Evolutionary conservation across 1,140 invertebrate species (phyloP).

Genomic region (Matsumurasca onukii): DNA sequence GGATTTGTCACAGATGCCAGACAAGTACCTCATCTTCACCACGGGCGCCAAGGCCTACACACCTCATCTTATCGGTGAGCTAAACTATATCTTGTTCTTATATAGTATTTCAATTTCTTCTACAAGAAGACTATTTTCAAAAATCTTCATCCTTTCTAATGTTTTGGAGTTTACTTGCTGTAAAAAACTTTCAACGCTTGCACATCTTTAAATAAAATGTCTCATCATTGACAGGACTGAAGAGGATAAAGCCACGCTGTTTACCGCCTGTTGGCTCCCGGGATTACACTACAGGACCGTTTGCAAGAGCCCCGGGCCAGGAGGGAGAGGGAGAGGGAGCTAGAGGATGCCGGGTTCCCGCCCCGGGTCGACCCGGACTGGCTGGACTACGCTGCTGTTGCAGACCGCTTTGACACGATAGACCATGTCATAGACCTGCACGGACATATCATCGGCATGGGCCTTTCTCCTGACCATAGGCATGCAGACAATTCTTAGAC

Average conservation of each 20-base stretch:
- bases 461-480: slow-evolving; percentile 83
- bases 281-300: slow-evolving; percentile 66
- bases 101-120: background rate
- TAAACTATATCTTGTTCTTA: background rate
- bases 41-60: slow-evolving; percentile 83
- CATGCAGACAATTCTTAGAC: slow-evolving; percentile 46
- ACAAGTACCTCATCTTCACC: slow-evolving; percentile 85
- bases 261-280: slow-evolving; percentile 72
- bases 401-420: slow-evolving; percentile 72
- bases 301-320: slow-evolving; percentile 44
- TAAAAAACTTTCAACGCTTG: too few species aligned
- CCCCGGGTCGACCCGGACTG: slow-evolving; percentile 59
- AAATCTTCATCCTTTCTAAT: too few species aligned
- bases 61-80: slow-evolving; percentile 77
- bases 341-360: slow-evolving; percentile 2
- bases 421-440: slow-evolving; percentile 85
- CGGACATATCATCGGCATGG: slow-evolving; percentile 89
- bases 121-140: too few species aligned
- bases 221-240: slow-evolving; percentile 58
- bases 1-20: slow-evolving; percentile 52
- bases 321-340: slow-evolving; percentile 30
- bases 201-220: too few species aligned
- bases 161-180: too few species aligned
- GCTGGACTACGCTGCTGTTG: slow-evolving; percentile 67
- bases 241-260: slow-evolving; percentile 70